Conservation (phyloP, 2,797 vertebrate genomes). For the Cryptoprocta ferox region DNA sequence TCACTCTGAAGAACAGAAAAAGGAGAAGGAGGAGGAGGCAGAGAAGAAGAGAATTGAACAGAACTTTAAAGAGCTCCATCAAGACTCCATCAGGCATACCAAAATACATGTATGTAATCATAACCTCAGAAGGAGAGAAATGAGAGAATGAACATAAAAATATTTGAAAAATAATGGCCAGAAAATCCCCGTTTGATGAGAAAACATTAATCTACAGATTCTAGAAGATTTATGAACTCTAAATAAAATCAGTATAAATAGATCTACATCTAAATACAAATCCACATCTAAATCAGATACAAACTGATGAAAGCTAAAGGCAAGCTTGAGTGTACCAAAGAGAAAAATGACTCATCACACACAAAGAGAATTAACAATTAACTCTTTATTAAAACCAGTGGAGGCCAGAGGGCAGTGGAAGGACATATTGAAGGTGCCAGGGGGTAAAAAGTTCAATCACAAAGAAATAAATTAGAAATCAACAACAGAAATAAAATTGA, state of each 20-base stretch:
- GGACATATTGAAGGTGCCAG: neutral
- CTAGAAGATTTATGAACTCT: neutral
- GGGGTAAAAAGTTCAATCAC: no score
- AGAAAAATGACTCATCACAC: neutral
- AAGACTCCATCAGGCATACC: neutral
- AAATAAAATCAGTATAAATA: neutral
- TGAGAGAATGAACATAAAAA: neutral
- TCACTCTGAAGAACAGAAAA: neutral
- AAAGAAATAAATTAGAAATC: constrained; percentile 18
- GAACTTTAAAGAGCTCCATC: neutral
- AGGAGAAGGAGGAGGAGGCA: neutral
- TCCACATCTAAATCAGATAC: neutral
- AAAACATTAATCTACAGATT: constrained; percentile 3
- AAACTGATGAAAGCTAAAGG: neutral
- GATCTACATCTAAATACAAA: neutral
- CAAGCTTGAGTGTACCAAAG: neutral
- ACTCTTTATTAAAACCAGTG: neutral
- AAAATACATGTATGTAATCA: neutral
- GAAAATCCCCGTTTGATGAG: neutral
- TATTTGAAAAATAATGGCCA: neutral
- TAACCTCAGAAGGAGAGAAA: neutral
- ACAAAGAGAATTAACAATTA: neutral
- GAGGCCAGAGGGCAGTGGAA: neutral
- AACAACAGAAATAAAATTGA: neutral
- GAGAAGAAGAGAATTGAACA: neutral